Evolutionary conservation across 2,797 vertebrate genomes (phyloP).

Genomic region (Sebastes nivosus): DNA sequence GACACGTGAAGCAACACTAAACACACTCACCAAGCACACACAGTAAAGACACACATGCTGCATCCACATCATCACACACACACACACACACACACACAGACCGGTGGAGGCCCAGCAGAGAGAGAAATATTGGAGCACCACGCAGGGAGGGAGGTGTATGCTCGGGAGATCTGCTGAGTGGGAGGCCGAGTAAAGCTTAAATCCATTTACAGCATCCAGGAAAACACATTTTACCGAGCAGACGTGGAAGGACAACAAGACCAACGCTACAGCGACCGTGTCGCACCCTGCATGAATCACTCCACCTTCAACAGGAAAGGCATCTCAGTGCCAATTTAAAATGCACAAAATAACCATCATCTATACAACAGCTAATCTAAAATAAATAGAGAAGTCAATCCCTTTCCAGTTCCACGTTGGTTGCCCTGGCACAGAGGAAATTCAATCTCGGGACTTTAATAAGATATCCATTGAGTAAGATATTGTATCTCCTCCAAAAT

Average conservation of each 20-base stretch:
- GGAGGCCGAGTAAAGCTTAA: slow-evolving; percentile 42
- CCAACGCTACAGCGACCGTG: background rate
- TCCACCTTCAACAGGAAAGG: background rate
- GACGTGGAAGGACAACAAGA: slow-evolving; percentile 43
- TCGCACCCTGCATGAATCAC: slow-evolving; percentile 6
- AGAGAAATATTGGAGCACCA: slow-evolving; percentile 24
- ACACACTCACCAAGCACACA: slow-evolving; percentile 2
- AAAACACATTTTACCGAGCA: slow-evolving; percentile 53
- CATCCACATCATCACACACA: background rate
- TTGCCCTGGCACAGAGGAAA: background rate
- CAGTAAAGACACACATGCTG: background rate
- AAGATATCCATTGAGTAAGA: slow-evolving; percentile 10
- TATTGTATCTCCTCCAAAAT: slow-evolving; percentile 8
- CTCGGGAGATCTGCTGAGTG: slow-evolving; percentile 33
- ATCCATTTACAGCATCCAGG: slow-evolving; percentile 52
- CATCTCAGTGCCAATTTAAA: background rate
- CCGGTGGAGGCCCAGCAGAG: slow-evolving; percentile 13
- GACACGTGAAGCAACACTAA: slow-evolving; percentile 2
- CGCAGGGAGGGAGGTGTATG: slow-evolving; percentile 33
- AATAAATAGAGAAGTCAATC: slow-evolving; percentile 4
- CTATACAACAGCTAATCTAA: background rate
- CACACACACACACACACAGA: background rate
- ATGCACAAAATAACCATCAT: slow-evolving; percentile 9
- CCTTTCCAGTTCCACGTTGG: background rate
- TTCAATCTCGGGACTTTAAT: slow-evolving; percentile 17